Base-by-base conservation (phyloP, 2,113 vertebrate genomes). In the Herpetotheres cachinnans region DNA sequence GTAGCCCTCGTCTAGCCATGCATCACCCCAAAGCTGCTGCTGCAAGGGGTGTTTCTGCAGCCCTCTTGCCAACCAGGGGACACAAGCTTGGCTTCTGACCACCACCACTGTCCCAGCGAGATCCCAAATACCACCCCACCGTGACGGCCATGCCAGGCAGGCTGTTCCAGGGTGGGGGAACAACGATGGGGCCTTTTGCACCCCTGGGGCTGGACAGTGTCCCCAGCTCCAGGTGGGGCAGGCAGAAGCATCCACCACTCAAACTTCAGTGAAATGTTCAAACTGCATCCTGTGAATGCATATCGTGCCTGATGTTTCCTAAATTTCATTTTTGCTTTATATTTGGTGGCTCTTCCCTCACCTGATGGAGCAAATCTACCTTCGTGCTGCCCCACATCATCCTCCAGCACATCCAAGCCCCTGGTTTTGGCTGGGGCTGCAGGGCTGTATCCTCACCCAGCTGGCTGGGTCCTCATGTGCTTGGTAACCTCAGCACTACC, bases 211-310 rank as follows among this genome's bases (percentile, higher is more conserved):
- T 16, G 27, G 21, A 13, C 0, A 3, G n/a, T 19, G 20, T 25
- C 40, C 76, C 36, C 13, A 4, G 59, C 36, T 65, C 42, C 34
- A 30, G n/a, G n/a, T 4, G 49, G 14, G 29, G 20, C 70, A 40
- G 55, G 55, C 58, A 50, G 50, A 58, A 70, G 44, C 36, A 13
- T 26, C 49, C 29, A 16, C n/a, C 9, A 6, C 40, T 30, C 54
- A 9, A 19, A 9, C 67, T 44, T 11, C 9, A 11, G 3, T 4
- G 22, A 38, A 55, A 17, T 5, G 26, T 47, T 55, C 29, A 2
- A 15, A 29, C n/a, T 25, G 22, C 22, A 7, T 2, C 21, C 59
- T 8, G 27, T 10, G 3, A 58, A 56, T n/a, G 3, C 0, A 0
- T 16, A 46, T 46, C 47, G 5, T 5, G 36, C 55, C 36, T n/a